Base-by-base conservation (phyloP, 1,140 invertebrate species). In the Bombus soroeensis region DNA sequence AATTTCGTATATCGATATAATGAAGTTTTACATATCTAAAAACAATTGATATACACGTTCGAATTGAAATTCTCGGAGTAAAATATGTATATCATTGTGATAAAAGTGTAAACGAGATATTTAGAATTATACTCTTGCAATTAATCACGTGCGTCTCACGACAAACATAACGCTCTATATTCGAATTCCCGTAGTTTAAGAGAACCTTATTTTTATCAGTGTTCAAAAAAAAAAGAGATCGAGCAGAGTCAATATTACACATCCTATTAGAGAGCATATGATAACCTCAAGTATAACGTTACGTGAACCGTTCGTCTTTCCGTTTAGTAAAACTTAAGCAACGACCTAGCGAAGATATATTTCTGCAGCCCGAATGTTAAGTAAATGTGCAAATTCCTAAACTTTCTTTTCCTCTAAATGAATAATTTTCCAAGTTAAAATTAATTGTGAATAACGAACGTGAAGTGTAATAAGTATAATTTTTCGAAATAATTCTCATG, bases 221-320 rank as follows among this genome's bases (percentile, higher is more conserved):
- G 81, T 74, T 83, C 81, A 57, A 83, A 77, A 64, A 77, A 76
- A 62, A 41, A 37, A 39, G 32, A 37, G 18, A 41, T 77, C 81
- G 73, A 83, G 34, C 62, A 77, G 66, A 77, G 81, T 83, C 81
- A 77, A 77, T 83, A 83, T 77, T 77, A 76, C 47, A 18, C 73
- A 68, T 53, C 22, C 53, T 81, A 53, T 41, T 62, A 64, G 15
- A 74, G 22, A 68, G 41, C 43, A 41, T n/a, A 34, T 43, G 34
- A 76, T 10, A 32, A 39, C 41, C 47, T 57, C 43, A n/a, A 77
- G 28, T 77, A 74, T 32, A 28, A 41, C 18, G 47, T 53, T 53
- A 53, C 47, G 47, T 22, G 18, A 53, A 83, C 68, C 43, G 22
- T 82, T 82, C 57, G 53, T 77, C 81, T 13, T 83, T 83, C 72